Evolutionary conservation across 1,140 invertebrate species (phyloP).

Genomic region (Episyrphus balteatus): DNA sequence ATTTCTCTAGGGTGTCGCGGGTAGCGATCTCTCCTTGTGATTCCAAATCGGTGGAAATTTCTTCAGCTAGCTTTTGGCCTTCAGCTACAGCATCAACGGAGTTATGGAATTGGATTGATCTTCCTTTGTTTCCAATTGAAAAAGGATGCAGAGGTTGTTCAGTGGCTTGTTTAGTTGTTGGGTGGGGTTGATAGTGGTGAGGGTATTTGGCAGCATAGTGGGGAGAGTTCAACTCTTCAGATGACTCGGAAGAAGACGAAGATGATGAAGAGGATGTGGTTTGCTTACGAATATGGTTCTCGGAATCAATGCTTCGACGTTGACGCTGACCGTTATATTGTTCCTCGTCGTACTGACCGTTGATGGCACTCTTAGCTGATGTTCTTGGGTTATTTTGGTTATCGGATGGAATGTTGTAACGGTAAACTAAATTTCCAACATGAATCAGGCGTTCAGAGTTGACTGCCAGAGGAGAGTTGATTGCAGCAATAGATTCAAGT

Average conservation of each 20-base stretch:
- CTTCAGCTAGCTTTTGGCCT: slow-evolving; percentile 39
- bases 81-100: slow-evolving; percentile 27
- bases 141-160: slow-evolving; percentile 39
- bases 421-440: slow-evolving; percentile 46
- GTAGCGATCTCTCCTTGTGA: slow-evolving; percentile 44
- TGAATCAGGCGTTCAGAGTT: slow-evolving; percentile 27
- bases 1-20: slow-evolving; percentile 47
- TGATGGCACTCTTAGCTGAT: slow-evolving; percentile 1
- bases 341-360: neutral
- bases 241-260: neutral
- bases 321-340: neutral
- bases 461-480: slow-evolving; percentile 26
- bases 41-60: slow-evolving; percentile 47
- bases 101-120: slow-evolving; percentile 29
- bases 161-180: slow-evolving; percentile 36
- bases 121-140: slow-evolving; percentile 42
- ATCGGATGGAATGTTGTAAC: slow-evolving; percentile 35
- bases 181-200: slow-evolving; percentile 29
- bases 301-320: neutral
- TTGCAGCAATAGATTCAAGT: slow-evolving; percentile 35
- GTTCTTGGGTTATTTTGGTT: slow-evolving; percentile 9
- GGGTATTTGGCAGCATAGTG: slow-evolving; percentile 4
- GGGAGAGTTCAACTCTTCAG: neutral
- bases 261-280: neutral
- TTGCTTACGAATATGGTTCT: neutral